phyloP scores from a whole-genome alignment of 2,113 vertebrate species.

The Malaclemys terrapin region DNA sequence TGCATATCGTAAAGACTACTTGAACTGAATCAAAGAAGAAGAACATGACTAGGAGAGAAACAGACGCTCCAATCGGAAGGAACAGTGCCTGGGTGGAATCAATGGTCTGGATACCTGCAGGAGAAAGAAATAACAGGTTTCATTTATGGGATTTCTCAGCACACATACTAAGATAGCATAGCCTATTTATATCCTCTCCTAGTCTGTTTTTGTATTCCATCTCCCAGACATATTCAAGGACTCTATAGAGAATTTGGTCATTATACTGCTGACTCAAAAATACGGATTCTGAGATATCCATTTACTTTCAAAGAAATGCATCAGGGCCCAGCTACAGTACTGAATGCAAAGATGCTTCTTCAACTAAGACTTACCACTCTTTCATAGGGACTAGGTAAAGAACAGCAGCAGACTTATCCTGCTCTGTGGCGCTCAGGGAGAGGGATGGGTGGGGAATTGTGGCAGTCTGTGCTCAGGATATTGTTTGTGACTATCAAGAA shows the following conservation, averaged over 20 bases:
- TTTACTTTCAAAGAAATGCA: rapidly evolving
- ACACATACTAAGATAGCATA: rapidly evolving
- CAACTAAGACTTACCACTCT: rapidly evolving
- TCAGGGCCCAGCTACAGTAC: background rate
- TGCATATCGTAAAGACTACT: slow-evolving; percentile 99
- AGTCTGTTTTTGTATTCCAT: background rate
- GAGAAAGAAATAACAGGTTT: background rate
- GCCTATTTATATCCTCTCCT: background rate
- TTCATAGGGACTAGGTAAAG: rapidly evolving
- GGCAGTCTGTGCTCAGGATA: rapidly evolving
- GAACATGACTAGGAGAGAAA: slow-evolving; percentile 99
- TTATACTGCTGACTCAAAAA: rapidly evolving
- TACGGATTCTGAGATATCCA: rapidly evolving
- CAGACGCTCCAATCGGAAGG: slow-evolving; percentile 96
- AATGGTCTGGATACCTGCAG: slow-evolving; percentile 98
- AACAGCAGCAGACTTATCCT: background rate
- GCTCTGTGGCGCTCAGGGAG: rapidly evolving
- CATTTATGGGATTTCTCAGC: background rate
- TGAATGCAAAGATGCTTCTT: background rate
- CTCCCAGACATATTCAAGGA: background rate
- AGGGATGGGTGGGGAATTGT: rapidly evolving
- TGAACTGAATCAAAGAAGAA: slow-evolving; percentile 99
- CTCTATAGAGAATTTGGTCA: rapidly evolving
- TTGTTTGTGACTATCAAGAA: background rate
- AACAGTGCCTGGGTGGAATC: slow-evolving; percentile 98